Conservation (phyloP, 1,140 invertebrate species). For the Probaryconus sp. region DNA sequence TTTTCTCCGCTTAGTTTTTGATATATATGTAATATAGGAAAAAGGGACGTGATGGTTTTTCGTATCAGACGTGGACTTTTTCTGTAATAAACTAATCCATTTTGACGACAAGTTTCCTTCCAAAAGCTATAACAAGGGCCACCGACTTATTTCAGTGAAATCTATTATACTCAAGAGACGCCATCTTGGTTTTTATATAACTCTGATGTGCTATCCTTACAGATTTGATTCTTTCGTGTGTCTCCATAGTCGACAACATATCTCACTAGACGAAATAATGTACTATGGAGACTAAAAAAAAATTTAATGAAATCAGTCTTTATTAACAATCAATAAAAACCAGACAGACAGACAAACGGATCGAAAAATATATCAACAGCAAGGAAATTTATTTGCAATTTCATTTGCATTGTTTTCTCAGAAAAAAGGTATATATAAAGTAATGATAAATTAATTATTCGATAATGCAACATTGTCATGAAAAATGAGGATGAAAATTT, state of each 20-base stretch:
- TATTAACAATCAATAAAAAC: too few species aligned
- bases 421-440: too few species aligned
- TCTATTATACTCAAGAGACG: constrained; percentile 58
- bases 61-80: constrained; percentile 47
- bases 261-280: constrained; percentile 5
- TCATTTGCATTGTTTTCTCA: too few species aligned
- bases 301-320: too few species aligned
- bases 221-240: constrained; percentile 52
- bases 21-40: constrained; percentile 26
- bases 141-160: constrained; percentile 51
- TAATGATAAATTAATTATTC: too few species aligned
- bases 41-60: constrained; percentile 37
- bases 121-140: constrained; percentile 39
- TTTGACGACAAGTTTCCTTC: constrained; percentile 42
- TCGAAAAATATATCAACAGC: too few species aligned
- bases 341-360: too few species aligned
- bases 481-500: too few species aligned
- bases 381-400: neutral
- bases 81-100: constrained; percentile 49
- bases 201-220: constrained; percentile 47
- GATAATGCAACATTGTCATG: too few species aligned
- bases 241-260: constrained; percentile 28
- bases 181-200: constrained; percentile 59
- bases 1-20: too few species aligned
- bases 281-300: constrained; percentile 2